Conservation (phyloP, 2,113 vertebrate genomes). For the Syngnathus floridae region DNA sequence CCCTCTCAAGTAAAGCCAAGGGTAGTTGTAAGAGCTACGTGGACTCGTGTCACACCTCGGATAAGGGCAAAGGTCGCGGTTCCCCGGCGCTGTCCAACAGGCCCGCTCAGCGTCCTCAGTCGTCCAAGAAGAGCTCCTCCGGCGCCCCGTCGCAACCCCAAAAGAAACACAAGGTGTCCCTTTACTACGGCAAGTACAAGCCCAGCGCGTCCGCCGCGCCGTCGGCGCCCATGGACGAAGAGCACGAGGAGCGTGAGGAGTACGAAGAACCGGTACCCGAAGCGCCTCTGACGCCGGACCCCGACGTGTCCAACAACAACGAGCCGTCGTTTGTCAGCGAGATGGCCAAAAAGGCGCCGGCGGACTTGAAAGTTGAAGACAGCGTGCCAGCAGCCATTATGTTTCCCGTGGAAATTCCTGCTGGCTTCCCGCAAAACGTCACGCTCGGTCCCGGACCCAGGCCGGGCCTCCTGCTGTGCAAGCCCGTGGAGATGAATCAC, state of each 20-base stretch:
- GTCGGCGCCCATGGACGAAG: constrained; percentile 48
- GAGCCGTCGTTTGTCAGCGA: constrained; percentile 52
- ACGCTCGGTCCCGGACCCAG: constrained; percentile 66
- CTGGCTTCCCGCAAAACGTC: constrained; percentile 73
- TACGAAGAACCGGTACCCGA: constrained; percentile 50
- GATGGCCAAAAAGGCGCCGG: constrained; percentile 38
- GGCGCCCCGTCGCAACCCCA: constrained; percentile 76
- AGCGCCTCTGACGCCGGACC: constrained; percentile 43
- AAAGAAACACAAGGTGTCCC: constrained; percentile 90
- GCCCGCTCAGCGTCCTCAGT: constrained; percentile 72
- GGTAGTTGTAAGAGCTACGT: constrained; percentile 88
- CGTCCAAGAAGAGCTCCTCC: constrained; percentile 79
- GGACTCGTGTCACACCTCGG: constrained; percentile 80
- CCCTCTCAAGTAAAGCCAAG: constrained; percentile 68
- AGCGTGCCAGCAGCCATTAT: constrained; percentile 74
- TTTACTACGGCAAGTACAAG: constrained; percentile 87
- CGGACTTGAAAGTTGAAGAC: constrained; percentile 63
- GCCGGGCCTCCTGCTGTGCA: constrained; percentile 53
- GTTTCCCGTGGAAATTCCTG: constrained; percentile 96
- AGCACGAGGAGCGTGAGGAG: constrained; percentile 63
- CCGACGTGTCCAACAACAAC: constrained; percentile 61
- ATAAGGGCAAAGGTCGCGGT: constrained; percentile 92
- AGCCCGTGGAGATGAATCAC: constrained; percentile 42
- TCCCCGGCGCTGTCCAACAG: constrained; percentile 75
- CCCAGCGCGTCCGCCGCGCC: constrained; percentile 48